These are phyloP conservation scores for Orgyia antiqua DNA, from an alignment of 2,888 invertebrate species.

Conservation along the genomic window DNA sequence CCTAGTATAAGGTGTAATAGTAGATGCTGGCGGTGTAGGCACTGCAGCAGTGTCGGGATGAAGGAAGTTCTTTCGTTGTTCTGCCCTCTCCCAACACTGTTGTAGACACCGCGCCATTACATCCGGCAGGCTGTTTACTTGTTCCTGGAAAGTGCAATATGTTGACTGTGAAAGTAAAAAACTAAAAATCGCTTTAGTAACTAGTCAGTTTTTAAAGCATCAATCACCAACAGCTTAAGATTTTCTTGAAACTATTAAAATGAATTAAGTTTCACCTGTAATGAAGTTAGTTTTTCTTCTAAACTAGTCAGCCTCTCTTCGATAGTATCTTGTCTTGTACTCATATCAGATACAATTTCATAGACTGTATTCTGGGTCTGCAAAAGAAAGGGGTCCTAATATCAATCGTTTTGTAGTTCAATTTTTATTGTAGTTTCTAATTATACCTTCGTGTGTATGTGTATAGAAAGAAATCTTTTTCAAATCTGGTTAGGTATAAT, in stretches of 20 bases:
- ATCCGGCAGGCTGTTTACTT: conserved; percentile 91
- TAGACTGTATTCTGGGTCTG: conserved; percentile 99
- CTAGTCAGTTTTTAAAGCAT: too few species aligned
- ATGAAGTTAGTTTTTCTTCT: conserved; percentile 92
- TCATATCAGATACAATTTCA: conserved; percentile 98
- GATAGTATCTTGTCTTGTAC: conserved; percentile 93
- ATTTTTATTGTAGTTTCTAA: conserved; percentile 50
- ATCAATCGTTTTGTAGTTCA: conserved; percentile 75
- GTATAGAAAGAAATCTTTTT: conserved; percentile 16
- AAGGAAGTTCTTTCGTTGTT: conserved; percentile 90
- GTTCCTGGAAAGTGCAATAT: conserved; percentile 81
- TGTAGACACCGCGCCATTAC: conserved; percentile 86
- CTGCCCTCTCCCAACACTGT: conserved; percentile 88
- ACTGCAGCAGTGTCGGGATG: conserved; percentile 92
- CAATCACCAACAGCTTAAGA: too few species aligned
- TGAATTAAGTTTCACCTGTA: too few species aligned
- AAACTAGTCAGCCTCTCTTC: conserved; percentile 95
- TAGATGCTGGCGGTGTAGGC: conserved; percentile 70
- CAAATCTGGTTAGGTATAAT: conserved; percentile 13
- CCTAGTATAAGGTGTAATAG: conserved; percentile 80
- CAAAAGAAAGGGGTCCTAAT: conserved; percentile 77
- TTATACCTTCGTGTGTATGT: conserved; percentile 37
- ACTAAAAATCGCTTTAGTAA: too few species aligned
- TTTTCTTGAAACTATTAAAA: too few species aligned
- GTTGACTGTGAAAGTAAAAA: too few species aligned